These are phyloP conservation scores for Limnephilus auricula DNA, from an alignment of 2,888 invertebrate species.

Conservation along the genomic window DNA sequence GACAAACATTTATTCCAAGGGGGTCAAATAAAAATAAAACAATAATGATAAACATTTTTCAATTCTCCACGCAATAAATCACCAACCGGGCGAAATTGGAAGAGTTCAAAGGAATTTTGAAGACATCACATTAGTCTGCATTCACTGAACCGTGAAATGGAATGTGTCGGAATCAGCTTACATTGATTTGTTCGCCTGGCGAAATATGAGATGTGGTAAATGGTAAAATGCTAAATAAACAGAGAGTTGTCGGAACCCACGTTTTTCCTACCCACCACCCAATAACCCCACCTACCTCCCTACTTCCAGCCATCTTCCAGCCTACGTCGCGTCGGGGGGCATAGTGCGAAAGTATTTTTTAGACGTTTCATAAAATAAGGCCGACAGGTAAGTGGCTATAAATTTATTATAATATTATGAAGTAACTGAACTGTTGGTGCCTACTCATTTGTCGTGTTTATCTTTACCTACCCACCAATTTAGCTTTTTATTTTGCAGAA, in stretches of 20 bases:
- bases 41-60: background rate
- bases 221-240: slow-evolving; percentile 36
- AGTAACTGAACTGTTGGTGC: background rate
- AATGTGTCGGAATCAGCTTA: slow-evolving; percentile 52
- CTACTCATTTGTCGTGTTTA: background rate
- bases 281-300: background rate
- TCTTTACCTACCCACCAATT: too few relatives aligned
- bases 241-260: slow-evolving; percentile 20
- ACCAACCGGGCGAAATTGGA: background rate
- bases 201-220: slow-evolving; percentile 40
- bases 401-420: background rate
- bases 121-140: slow-evolving; percentile 39
- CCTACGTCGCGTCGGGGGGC: background rate
- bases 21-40: background rate
- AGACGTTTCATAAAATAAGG: background rate
- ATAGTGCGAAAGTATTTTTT: background rate
- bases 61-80: slow-evolving; percentile 9
- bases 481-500: too few relatives aligned
- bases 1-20: background rate
- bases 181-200: slow-evolving; percentile 49
- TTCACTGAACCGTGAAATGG: slow-evolving; percentile 49
- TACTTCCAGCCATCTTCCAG: background rate
- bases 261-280: background rate
- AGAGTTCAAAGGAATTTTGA: slow-evolving; percentile 22
- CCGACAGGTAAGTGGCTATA: background rate